Conservation (phyloP, 2,888 invertebrate genomes). For the Acholoe squamosa region DNA sequence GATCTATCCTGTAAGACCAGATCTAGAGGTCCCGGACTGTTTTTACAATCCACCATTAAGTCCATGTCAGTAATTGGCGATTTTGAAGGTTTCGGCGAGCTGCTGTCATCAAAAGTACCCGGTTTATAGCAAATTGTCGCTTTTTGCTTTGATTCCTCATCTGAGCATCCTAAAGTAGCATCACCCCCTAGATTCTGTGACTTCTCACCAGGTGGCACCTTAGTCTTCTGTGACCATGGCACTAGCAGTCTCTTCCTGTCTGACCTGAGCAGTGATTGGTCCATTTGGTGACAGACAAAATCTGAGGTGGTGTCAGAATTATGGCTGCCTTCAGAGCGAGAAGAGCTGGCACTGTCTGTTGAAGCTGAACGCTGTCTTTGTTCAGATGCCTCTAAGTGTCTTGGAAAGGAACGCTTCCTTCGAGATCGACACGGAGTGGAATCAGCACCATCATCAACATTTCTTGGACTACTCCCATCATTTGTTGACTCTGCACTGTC, state of each 20-base stretch:
- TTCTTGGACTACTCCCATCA: no score
- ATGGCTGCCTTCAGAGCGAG: not conserved
- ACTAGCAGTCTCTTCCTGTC: constrained; percentile 47
- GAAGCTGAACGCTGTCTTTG: not conserved
- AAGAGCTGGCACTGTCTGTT: constrained; percentile 10
- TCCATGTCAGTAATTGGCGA: no score
- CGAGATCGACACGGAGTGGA: constrained; percentile 35
- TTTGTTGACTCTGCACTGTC: no score
- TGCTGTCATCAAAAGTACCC: not conserved
- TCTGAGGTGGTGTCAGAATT: not conserved
- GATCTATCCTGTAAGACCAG: not conserved
- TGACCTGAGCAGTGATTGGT: constrained; percentile 39
- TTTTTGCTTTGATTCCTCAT: not conserved
- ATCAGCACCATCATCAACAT: not conserved
- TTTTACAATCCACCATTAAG: not conserved
- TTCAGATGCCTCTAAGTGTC: not conserved
- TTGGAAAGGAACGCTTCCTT: constrained; percentile 52
- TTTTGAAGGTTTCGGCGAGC: not conserved
- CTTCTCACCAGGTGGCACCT: not conserved
- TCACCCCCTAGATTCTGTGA: not conserved
- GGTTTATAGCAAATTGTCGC: constrained; percentile 13
- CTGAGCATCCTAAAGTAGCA: not conserved
- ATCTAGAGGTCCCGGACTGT: not conserved
- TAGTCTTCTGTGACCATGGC: not conserved
- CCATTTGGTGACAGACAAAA: not conserved